Conservation (phyloP, 2,888 invertebrate species). For the Amphimallon solstitiale region DNA sequence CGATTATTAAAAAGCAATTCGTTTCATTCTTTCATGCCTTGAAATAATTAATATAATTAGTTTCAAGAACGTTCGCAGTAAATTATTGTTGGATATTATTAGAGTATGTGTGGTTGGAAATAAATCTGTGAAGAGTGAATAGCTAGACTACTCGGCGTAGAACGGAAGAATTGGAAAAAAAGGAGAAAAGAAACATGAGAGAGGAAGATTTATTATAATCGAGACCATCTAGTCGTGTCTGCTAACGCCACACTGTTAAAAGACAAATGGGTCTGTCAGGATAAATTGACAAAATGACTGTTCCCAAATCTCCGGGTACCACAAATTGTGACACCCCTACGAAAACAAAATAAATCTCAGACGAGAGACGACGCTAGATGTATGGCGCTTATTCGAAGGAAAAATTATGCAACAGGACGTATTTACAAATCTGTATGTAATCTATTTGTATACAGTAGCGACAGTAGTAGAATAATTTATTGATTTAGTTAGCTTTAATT, state of each 20-base stretch:
- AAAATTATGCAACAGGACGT: conserved; percentile 17
- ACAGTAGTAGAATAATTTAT: too few relatives aligned
- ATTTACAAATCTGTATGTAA: neutral
- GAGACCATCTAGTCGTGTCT: conserved; percentile 2
- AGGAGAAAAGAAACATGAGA: conserved; percentile 16
- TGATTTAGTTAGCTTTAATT: too few relatives aligned
- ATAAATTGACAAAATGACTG: conserved; percentile 41
- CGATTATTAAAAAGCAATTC: too few relatives aligned
- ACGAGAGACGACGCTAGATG: conserved; percentile 16
- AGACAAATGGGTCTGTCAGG: conserved; percentile 41
- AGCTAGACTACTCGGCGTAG: neutral
- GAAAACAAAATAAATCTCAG: conserved; percentile 43
- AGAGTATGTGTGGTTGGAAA: too few relatives aligned
- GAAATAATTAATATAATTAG: too few relatives aligned
- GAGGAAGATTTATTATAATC: conserved; percentile 32
- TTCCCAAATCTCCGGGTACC: conserved; percentile 42
- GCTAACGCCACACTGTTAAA: conserved; percentile 38
- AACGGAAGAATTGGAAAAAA: conserved; percentile 5
- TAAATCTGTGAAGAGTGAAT: too few relatives aligned
- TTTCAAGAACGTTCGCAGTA: too few relatives aligned
- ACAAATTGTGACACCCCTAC: conserved; percentile 41
- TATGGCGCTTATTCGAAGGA: conserved; percentile 23
- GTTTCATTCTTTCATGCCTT: too few relatives aligned
- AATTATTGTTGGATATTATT: too few relatives aligned
- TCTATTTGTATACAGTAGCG: too few relatives aligned